Conservation (phyloP, 1,140 invertebrate genomes). For the Anoplolepis gracilipes region DNA sequence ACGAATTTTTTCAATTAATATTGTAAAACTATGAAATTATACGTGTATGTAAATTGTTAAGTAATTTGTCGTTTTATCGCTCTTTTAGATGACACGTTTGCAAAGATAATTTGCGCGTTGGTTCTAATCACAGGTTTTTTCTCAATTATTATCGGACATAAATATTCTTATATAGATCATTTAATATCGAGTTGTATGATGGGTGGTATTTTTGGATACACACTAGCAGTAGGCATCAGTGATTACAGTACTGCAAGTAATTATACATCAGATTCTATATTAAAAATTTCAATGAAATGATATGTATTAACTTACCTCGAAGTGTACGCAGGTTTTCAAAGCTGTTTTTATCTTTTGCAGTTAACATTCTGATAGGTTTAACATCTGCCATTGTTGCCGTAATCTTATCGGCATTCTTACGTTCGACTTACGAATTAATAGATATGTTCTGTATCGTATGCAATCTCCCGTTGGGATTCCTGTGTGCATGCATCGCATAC, state of each 20-base stretch:
- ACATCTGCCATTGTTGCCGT: not conserved
- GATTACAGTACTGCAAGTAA: slow-evolving; percentile 72
- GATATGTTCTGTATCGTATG: not conserved
- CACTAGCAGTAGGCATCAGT: slow-evolving; percentile 74
- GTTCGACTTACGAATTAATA: not conserved
- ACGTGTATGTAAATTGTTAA: not conserved
- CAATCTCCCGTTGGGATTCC: slow-evolving; percentile 85
- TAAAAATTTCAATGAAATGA: not conserved
- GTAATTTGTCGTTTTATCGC: not conserved
- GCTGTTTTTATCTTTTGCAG: slow-evolving; percentile 53
- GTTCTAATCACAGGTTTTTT: slow-evolving; percentile 88
- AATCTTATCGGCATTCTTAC: not conserved
- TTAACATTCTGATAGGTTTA: not conserved
- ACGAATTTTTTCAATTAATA: not conserved
- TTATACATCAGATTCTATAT: slow-evolving; percentile 15
- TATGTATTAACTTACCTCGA: not conserved
- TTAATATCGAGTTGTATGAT: slow-evolving; percentile 86
- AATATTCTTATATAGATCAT: slow-evolving; percentile 88
- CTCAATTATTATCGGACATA: slow-evolving; percentile 88
- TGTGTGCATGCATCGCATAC: slow-evolving; percentile 86
- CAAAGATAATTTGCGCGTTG: slow-evolving; percentile 85
- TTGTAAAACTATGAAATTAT: not conserved
- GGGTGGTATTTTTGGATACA: slow-evolving; percentile 85
- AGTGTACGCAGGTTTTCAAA: not conserved
- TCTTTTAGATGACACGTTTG: slow-evolving; percentile 75